A percentile compares a stretch with the other conserved stretches of the same genome.
phyloP scores from a whole-genome alignment of 2,888 invertebrate genomes.

The Theristus sp. region DNA sequence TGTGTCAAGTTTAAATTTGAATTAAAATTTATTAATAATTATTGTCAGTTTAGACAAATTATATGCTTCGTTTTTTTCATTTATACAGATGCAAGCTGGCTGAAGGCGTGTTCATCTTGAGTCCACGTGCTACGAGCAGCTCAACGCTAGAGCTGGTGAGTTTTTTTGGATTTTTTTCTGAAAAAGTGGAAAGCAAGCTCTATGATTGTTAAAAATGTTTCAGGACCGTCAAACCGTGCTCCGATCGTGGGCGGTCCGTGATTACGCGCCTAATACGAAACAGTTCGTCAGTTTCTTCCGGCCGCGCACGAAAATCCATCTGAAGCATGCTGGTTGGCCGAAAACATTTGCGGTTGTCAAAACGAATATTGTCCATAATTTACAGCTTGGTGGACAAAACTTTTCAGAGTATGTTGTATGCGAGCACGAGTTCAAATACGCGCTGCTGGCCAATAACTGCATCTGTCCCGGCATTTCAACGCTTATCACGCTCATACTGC shows the following conservation, averaged over 20 bases:
- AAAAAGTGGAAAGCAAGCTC: neutral
- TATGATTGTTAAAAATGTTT: neutral
- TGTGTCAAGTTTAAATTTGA: too few relatives aligned
- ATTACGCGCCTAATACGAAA: conserved; percentile 80
- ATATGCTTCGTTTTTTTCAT: too few relatives aligned
- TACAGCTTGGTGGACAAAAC: too few relatives aligned
- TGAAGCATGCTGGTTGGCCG: conserved; percentile 60
- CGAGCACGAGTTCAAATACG: conserved; percentile 97
- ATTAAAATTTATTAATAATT: neutral
- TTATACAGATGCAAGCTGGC: neutral
- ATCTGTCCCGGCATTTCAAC: conserved; percentile 94
- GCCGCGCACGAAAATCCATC: conserved; percentile 89
- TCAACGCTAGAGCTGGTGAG: neutral
- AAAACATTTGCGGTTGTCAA: too few relatives aligned
- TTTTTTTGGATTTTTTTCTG: neutral
- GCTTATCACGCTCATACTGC: conserved; percentile 75
- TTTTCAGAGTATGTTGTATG: conserved; percentile 96
- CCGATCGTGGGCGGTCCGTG: conserved; percentile 88
- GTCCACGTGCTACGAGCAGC: neutral
- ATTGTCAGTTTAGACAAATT: neutral
- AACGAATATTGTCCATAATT: too few relatives aligned
- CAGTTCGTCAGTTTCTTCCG: conserved; percentile 93
- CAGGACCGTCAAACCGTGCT: conserved; percentile 21
- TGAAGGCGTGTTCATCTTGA: neutral
- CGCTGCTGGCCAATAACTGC: conserved; percentile 89